Conservation (phyloP, 2,888 invertebrate species). For the Andricus curvator region DNA sequence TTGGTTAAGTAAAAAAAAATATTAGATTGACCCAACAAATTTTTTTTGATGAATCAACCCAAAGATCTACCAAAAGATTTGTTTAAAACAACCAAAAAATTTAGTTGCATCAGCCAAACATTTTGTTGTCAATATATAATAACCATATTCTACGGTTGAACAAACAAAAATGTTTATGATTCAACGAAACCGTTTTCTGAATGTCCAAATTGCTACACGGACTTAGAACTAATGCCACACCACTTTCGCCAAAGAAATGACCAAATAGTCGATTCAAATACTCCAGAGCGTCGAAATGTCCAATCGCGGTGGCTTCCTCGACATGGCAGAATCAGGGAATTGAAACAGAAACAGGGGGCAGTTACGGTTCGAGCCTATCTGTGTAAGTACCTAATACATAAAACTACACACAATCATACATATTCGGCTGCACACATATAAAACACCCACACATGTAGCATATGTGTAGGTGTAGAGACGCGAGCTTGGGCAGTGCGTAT, state of each 20-base stretch:
- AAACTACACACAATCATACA: not conserved
- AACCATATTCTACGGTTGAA: no score
- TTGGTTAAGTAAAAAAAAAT: no score
- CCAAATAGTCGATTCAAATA: constrained; percentile 34
- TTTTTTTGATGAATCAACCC: no score
- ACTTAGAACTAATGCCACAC: not conserved
- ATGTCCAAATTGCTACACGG: not conserved
- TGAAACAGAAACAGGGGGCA: constrained; percentile 3
- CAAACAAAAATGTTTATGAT: no score
- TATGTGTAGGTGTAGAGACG: constrained; percentile 53
- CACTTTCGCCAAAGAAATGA: not conserved
- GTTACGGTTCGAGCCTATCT: not conserved
- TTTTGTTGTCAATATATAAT: no score
- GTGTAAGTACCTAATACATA: not conserved
- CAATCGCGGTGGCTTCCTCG: not conserved
- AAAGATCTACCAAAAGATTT: no score
- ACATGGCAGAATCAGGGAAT: constrained; percentile 1
- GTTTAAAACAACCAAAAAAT: no score
- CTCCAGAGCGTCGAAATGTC: constrained; percentile 42
- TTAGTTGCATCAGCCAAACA: no score
- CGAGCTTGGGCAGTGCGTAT: constrained; percentile 77
- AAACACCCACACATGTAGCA: not conserved
- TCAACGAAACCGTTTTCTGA: no score
- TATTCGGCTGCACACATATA: not conserved
- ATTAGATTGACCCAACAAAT: no score